Evolutionary conservation across 2,888 invertebrate genomes (phyloP), one percentile per base, ranked within the genome.

Genomic region (Monoplex corrugatus): DNA sequence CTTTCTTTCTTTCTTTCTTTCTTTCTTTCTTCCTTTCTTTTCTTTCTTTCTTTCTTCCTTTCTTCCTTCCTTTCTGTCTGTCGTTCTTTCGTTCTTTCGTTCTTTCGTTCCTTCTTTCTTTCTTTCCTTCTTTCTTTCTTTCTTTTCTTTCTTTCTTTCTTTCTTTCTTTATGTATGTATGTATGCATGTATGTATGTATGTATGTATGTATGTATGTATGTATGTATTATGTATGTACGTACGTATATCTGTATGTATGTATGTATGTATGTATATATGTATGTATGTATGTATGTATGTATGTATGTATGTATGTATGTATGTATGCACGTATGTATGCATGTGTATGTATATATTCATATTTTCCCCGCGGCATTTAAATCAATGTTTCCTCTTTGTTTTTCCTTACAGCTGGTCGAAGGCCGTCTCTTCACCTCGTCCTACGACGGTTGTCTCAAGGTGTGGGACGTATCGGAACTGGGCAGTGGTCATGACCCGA

Each of bases 381-480:
- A 13, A 50, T 13, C 13, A 50, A 50, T 19, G 19, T 50, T 13
- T 50, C 19, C 19, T n/a, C n/a, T 45, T 50, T 8, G 44, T 86
- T 86, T 35, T 87, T 44, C 8, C 75, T 43, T 86, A 57, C 90
- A 96, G 96, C 94, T 96, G 28, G 95, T 96, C 13, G 95, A 95
- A 2, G 95, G 95, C 0, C 95, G 94, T 80, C 92, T 96, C 63
- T 96, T 96, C 93, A 96, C 96, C 2, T 96, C 96, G 0, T 96
- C 96, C 0, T 96, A 96, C 90, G 96, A 96, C 91, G 95, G 96
- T 1, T 95, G 94, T 32, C 91, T 96, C 28, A 93, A 95, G 86
- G 95, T 96, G 2, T 96, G 96, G 96, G 96, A 96, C 91, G 94
- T 95, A 32, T 92, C 93, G 0, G 96, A 95, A 3, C 93, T 96